Evolutionary conservation across 2,888 invertebrate species (phyloP), one percentile per base, ranked within the genome.

Genomic region (Megalurothrips usitatus): DNA sequence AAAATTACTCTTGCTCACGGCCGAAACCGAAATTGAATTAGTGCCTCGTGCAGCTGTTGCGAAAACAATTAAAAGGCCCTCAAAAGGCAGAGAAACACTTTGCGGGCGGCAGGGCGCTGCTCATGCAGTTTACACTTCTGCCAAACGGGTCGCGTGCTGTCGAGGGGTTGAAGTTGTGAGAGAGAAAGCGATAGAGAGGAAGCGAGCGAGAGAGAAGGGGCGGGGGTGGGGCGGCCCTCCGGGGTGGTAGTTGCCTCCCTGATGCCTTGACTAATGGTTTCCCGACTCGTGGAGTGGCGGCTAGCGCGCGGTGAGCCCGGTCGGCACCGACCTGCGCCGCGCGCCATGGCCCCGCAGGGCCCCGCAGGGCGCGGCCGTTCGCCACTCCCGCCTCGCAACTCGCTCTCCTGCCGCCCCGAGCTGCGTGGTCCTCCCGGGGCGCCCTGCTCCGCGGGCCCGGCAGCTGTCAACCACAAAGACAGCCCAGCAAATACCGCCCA

Each of bases 381-480:
- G 3, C 34, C 34, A 43, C 34, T 43, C 34, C 34, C 34, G 34
- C 34, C 34, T 4, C 34, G 34, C 6, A 43, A 43, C 34, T 43
- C 34, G 6, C 34, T 43, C 34, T 43, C 34, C 34, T 43, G 34
- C 34, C 34, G 34, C 34, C 34, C 34, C 34, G 34, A 43, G 34
- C 34, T 6, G 34, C 34, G 34, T 43, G 34, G 34, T 43, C 6
- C 34, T 43, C 6, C 34, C 34, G 3, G 3, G 3, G 3, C 3
- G 34, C 34, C 34, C 34, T 43, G 34, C 34, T 43, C 34, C 34
- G 34, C 3, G 34, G 34, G 34, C 11, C 23, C 68, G 23, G 68
- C 68, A 75, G 68, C 68, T 75, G 68, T 75, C 68, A 75, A 75
- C 68, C 68, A 26, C 68, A 75, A 75, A 75, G 68, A 75, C 68